These are phyloP conservation scores for Girardinichthys multiradiatus DNA, from an alignment of 2,113 vertebrate species.

Conservation along the genomic window DNA sequence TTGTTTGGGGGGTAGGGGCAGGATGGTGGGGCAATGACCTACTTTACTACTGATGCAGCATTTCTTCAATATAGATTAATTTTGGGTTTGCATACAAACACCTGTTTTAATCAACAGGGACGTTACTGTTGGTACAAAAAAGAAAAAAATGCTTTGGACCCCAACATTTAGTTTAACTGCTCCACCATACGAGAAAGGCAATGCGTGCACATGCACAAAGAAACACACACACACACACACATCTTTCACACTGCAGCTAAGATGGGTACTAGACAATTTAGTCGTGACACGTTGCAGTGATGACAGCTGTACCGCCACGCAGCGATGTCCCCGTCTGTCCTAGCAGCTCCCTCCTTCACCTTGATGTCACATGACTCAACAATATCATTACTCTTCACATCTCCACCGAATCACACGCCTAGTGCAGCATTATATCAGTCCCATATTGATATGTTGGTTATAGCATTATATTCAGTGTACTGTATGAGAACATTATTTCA, in stretches of 20 bases:
- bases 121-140: constrained; percentile 45
- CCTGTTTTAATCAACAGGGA: constrained; percentile 54
- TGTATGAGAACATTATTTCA: constrained; percentile 77
- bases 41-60: constrained; percentile 65
- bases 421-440: constrained; percentile 71
- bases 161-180: constrained; percentile 42
- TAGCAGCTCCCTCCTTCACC: constrained; percentile 56
- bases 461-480: constrained; percentile 74
- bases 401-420: constrained; percentile 73
- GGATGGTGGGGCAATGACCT: constrained; percentile 11
- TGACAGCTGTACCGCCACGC: constrained; percentile 48
- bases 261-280: constrained; percentile 62
- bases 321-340: constrained; percentile 54
- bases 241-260: constrained; percentile 72
- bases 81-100: constrained; percentile 70
- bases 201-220: constrained; percentile 82
- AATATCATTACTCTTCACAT: constrained; percentile 72
- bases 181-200: constrained; percentile 70
- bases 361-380: constrained; percentile 66
- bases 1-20: too few species aligned
- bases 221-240: constrained; percentile 54
- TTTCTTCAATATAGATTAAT: constrained; percentile 56
- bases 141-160: constrained; percentile 55
- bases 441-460: constrained; percentile 80
- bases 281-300: constrained; percentile 63